phyloP scores from a whole-genome alignment of 2,888 invertebrate species.

The Diabrotica balteata region DNA sequence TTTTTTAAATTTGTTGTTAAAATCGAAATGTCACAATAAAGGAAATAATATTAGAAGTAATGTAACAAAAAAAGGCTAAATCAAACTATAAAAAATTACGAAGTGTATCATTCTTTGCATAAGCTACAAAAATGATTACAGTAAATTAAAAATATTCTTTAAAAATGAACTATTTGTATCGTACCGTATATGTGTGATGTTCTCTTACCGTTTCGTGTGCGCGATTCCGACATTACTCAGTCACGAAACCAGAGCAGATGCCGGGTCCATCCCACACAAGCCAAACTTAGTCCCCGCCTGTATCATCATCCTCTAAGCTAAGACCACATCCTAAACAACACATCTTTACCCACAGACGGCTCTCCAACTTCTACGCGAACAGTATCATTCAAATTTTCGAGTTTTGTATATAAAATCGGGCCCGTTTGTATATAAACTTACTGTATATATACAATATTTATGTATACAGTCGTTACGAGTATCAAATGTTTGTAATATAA shows the following conservation, averaged over 20 bases:
- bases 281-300: slow-evolving; percentile 48
- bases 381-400: slow-evolving; percentile 52
- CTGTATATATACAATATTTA: slow-evolving; percentile 56
- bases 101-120: no score
- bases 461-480: slow-evolving; percentile 56
- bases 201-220: no score
- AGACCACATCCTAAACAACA: slow-evolving; percentile 15
- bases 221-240: slow-evolving; percentile 5
- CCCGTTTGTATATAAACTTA: slow-evolving; percentile 54
- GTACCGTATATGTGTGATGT: no score
- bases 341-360: slow-evolving; percentile 13
- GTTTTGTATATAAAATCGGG: slow-evolving; percentile 58
- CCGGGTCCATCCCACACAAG: slow-evolving; percentile 46
- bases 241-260: slow-evolving; percentile 19
- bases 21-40: no score
- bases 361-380: slow-evolving; percentile 21
- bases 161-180: no score
- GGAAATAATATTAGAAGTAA: no score
- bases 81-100: no score
- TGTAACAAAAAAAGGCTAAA: no score
- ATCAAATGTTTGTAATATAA: slow-evolving; percentile 61
- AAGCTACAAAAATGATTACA: no score
- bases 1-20: no score
- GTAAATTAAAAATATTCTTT: no score
- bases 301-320: slow-evolving; percentile 19